Base-by-base conservation (phyloP, 2,113 vertebrate species). In the Acanthisitta chloris region DNA sequence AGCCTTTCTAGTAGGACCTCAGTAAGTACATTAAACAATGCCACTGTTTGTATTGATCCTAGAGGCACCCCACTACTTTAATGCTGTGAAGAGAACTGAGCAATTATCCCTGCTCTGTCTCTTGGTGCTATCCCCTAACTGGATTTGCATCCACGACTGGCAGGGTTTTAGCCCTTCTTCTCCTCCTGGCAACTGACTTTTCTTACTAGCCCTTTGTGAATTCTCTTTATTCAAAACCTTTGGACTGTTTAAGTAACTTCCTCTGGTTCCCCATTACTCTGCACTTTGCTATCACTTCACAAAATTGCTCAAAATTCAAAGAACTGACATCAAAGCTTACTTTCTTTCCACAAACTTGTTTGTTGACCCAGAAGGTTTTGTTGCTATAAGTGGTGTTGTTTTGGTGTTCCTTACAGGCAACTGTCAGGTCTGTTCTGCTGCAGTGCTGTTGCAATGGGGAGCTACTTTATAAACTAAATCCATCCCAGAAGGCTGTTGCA, bases 61-160 rank as follows among this genome's bases (percentile, higher is more conserved):
- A 58, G 82, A 86, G 78, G 86, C 52, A 94, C 64, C 93, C 93
- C 70, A 62, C 91, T 84, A 94, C 95, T 96, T 94, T 66, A 88
- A 94, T 45, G 67, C 86, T 77, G 45, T 83, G 71, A 94, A 76
- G 85, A 95, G 87, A 96, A 84, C 80, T 9, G 55, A 89, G 72
- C 81, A 95, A 92, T 97, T 96, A 86, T 95, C 96, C 74, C 83
- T 95, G 29, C 64, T 89, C 80, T 45, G 54, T 69, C 38, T 19
- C 29, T 31, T 14, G 3, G 0, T 77, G 86, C 74, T 43, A 65
- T 80, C 92, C 90, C 69, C 73, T 91, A 96, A 97, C 71, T 86
- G 81, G 91, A 96, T 97, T 97, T 97, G 96, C 94, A 93, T 91
- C 87, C 88, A 43, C 34, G 33, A 86, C 54, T 90, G 92, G 91